A percentile compares a stretch with the other conserved stretches of the same genome.
Conservation (phyloP, 2,113 vertebrate species). For the Cyprinodon variegatus region DNA sequence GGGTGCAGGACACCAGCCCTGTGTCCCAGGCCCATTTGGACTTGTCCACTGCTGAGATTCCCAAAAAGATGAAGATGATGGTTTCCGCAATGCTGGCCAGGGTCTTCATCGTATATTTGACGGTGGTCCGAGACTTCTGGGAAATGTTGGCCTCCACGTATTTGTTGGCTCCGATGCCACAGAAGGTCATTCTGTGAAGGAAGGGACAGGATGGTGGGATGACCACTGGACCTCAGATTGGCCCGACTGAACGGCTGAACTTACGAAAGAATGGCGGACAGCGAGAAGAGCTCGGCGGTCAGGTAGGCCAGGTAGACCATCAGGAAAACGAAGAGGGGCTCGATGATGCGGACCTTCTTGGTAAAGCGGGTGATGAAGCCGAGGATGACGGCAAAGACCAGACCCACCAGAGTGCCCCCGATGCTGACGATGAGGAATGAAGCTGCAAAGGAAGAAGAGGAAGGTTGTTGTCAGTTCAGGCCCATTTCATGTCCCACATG, state of each 20-base stretch:
- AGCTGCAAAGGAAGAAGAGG: constrained; percentile 71
- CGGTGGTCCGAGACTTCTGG: constrained; percentile 94
- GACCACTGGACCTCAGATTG: not conserved
- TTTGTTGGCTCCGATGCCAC: constrained; percentile 95
- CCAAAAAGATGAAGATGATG: constrained; percentile 97
- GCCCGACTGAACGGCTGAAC: constrained; percentile 50
- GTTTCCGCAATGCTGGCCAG: constrained; percentile 95
- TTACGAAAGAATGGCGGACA: constrained; percentile 96
- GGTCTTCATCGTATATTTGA: constrained; percentile 99
- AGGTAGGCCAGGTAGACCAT: constrained; percentile 95
- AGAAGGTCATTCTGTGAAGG: constrained; percentile 89
- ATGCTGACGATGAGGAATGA: constrained; percentile 96
- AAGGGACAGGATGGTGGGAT: not conserved
- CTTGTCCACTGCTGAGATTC: constrained; percentile 94
- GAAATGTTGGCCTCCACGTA: constrained; percentile 98
- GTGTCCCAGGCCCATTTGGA: constrained; percentile 98
- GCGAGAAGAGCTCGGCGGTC: constrained; percentile 92
- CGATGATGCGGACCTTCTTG: constrained; percentile 96
- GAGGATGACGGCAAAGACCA: constrained; percentile 92
- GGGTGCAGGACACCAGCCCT: constrained; percentile 90
- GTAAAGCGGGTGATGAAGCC: constrained; percentile 95
- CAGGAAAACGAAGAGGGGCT: constrained; percentile 94
- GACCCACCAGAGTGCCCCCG: constrained; percentile 91
- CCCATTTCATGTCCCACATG: fast-evolving
- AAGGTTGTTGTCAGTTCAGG: not conserved